A percentile compares a stretch with the other conserved stretches of the same genome.
Conservation (phyloP, 2,797 vertebrate species). For the Pagetopsis macropterus region DNA sequence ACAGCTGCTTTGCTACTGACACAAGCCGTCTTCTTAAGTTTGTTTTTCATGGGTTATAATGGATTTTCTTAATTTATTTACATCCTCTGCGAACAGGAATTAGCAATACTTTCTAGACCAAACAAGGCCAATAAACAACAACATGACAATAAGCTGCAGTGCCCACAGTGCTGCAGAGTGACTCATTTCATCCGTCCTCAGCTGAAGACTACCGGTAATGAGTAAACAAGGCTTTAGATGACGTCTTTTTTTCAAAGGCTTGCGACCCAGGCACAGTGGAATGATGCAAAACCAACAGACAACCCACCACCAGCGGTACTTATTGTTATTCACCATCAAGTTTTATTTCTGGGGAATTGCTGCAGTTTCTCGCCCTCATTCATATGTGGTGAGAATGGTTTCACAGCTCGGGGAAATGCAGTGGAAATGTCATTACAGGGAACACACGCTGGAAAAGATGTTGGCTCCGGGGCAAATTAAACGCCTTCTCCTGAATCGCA, state of each 20-base stretch:
- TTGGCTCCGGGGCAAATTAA: constrained; percentile 75
- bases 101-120: constrained; percentile 47
- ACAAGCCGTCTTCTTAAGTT: not conserved
- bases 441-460: constrained; percentile 72
- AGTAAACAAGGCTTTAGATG: constrained; percentile 71
- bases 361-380: constrained; percentile 56
- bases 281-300: constrained; percentile 59
- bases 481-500: constrained; percentile 73
- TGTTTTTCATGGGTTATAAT: constrained; percentile 18
- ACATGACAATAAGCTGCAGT: constrained; percentile 46
- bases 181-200: constrained; percentile 68
- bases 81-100: constrained; percentile 25
- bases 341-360: constrained; percentile 69
- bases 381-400: constrained; percentile 64
- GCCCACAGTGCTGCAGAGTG: constrained; percentile 65
- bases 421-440: constrained; percentile 78
- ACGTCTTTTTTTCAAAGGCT: constrained; percentile 43
- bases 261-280: constrained; percentile 33
- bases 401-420: constrained; percentile 71
- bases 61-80: constrained; percentile 48
- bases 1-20: not conserved
- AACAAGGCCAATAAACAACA: constrained; percentile 58
- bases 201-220: constrained; percentile 62
- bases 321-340: constrained; percentile 73
- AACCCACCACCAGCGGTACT: constrained; percentile 51